Evolutionary conservation across 2,113 vertebrate species (phyloP), one percentile per base, ranked within the genome.

Genomic region (Daubentonia madagascariensis): DNA sequence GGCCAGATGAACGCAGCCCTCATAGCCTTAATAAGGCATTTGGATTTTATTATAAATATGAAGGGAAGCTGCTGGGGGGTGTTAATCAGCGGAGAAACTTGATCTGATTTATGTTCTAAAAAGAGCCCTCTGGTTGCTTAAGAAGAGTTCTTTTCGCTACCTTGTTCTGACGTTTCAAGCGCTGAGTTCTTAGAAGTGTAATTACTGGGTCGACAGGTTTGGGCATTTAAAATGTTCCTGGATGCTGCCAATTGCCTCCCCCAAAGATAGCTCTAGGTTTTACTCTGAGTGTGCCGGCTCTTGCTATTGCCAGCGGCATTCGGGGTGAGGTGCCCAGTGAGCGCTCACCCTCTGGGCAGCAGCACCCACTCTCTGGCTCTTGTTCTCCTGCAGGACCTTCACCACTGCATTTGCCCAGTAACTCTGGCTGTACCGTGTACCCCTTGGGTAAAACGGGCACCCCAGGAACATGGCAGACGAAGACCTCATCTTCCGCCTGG

Each of bases 401-500:
- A 0, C 50, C 0, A 13, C 93, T 67, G 54, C 65, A 12, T 75
- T 67, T 85, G 89, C 93, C 50, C 68, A 22, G 97, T 96, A 96
- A 97, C 76, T 97, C 98, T 98, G 98, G 97, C 97, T 96, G 89
- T 54, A 89, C 52, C 80, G 43, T 28, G 18, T 2, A 22, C 32
- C 85, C 87, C 85, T 61, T 84, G 96, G 97, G 80, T 95, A 92
- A 84, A 91, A 57, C 89, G 17, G 30, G 0, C 35, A 5, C 83
- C 68, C 88, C 35, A 1, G 95, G 95, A 59, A 93, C 97, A 99
- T 99, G 99, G 99, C 99, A 73, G 99, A 99, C 1, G 99, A 99
- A n/a, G 99, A 99, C 65, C 99, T 99, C 81, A 99, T 99, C 98
- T 99, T 99, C 88, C 98, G 98, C 95, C 99, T 99, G 99, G 99